A percentile compares a stretch with the other conserved stretches of the same genome.
Evolutionary conservation across 2,888 invertebrate species (phyloP).

Genomic region (Lysandra coridon): DNA sequence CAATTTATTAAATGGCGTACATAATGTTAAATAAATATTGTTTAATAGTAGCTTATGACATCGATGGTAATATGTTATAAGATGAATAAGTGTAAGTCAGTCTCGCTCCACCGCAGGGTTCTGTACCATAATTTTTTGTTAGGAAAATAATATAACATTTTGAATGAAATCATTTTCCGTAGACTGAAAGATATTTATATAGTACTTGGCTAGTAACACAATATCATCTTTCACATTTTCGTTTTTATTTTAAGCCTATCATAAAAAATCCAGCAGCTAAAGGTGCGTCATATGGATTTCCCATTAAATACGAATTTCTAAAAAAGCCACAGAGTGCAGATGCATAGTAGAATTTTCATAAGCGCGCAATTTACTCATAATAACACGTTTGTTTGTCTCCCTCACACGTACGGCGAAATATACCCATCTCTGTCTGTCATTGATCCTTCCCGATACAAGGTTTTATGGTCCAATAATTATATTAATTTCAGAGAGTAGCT

Average conservation of each 20-base stretch:
- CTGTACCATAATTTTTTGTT: neutral
- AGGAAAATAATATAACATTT: neutral
- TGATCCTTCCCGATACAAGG: conserved; percentile 37
- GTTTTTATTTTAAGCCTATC: neutral
- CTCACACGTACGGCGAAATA: conserved; percentile 45
- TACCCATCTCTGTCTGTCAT: conserved; percentile 35
- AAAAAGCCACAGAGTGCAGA: conserved; percentile 48
- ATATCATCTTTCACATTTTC: neutral
- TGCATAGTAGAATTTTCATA: conserved; percentile 61
- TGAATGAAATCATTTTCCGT: neutral
- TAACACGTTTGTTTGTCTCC: conserved; percentile 56
- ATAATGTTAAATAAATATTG: conserved; percentile 21
- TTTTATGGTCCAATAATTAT: conserved; percentile 64
- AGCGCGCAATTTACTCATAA: conserved; percentile 66
- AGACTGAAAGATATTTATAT: too few relatives aligned
- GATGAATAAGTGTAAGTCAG: conserved; percentile 37
- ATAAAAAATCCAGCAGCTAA: neutral
- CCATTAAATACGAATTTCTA: neutral
- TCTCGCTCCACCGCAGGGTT: neutral
- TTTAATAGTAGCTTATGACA: conserved; percentile 36
- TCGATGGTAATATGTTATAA: conserved; percentile 44
- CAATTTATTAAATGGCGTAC: conserved; percentile 10
- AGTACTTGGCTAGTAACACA: neutral
- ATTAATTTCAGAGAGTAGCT: conserved; percentile 63
- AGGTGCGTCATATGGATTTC: neutral